phyloP scores from a whole-genome alignment of 2,113 vertebrate species.

The Plecotus auritus region DNA sequence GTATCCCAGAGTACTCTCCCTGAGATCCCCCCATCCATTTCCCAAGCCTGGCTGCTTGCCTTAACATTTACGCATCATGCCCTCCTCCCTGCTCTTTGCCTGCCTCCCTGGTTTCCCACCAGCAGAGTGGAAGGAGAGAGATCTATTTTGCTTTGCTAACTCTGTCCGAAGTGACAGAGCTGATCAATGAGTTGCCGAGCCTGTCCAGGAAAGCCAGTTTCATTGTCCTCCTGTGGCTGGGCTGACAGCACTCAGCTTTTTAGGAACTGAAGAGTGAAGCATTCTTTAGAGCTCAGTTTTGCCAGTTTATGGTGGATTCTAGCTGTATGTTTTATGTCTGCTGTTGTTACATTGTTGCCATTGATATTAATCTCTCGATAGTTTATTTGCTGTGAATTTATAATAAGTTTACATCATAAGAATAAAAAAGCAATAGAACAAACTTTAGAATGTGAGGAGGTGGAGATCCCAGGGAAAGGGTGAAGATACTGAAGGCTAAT shows the following conservation, averaged over 20 bases:
- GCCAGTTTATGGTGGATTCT: not conserved
- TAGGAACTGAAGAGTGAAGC: conserved; percentile 46
- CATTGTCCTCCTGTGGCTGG: conserved; percentile 49
- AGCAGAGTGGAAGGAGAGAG: not conserved
- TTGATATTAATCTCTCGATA: conserved; percentile 52
- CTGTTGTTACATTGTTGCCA: conserved; percentile 37
- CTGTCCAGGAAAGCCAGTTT: conserved; percentile 12
- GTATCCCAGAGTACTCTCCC: not conserved
- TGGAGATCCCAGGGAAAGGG: not conserved
- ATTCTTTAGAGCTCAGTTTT: not conserved
- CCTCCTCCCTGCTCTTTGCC: not conserved
- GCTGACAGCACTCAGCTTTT: conserved; percentile 42
- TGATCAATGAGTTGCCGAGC: conserved; percentile 12
- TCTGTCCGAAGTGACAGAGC: not conserved
- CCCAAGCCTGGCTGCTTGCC: not conserved
- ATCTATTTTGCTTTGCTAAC: conserved; percentile 23
- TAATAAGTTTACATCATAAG: conserved; percentile 48
- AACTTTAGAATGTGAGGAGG: not conserved
- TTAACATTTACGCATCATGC: not conserved
- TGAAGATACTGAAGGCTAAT: not conserved
- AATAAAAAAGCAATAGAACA: not conserved
- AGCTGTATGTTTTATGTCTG: conserved; percentile 37
- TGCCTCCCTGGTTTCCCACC: not conserved
- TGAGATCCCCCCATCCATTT: not conserved
- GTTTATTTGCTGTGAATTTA: conserved; percentile 56